phyloP scores from a whole-genome alignment of 35 echinoderm and acorn worm species.

The Lytechinus pictus region DNA sequence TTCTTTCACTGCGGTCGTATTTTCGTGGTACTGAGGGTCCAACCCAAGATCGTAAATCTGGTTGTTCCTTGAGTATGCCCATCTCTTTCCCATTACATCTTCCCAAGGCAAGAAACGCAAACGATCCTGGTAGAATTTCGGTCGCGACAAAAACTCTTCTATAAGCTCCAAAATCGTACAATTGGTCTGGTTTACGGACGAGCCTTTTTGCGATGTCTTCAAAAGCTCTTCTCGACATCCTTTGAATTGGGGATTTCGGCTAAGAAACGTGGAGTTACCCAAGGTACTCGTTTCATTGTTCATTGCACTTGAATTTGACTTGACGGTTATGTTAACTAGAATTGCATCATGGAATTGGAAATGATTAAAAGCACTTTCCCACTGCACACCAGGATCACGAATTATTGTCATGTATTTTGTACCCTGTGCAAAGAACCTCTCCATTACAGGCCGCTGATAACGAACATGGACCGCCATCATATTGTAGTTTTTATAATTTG shows the following conservation, averaged over 20 bases:
- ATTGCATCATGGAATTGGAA: neutral
- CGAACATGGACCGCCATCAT: conserved; percentile 25
- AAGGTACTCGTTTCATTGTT: neutral
- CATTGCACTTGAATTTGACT: neutral
- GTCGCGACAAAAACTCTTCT: neutral
- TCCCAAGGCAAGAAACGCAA: neutral
- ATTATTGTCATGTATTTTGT: conserved; percentile 47
- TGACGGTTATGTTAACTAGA: neutral
- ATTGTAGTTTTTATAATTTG: conserved; percentile 37
- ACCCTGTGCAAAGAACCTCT: neutral
- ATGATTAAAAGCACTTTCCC: conserved; percentile 21
- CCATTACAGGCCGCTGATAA: neutral
- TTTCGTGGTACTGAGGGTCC: neutral
- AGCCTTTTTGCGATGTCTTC: neutral
- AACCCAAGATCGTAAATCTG: neutral
- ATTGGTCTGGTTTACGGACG: neutral
- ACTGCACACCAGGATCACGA: conserved; percentile 30
- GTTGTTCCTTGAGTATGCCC: neutral
- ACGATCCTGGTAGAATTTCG: neutral
- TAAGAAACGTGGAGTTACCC: neutral
- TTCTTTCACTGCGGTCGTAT: conserved; percentile 12
- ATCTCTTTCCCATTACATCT: neutral
- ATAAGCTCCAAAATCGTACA: neutral
- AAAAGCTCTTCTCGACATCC: neutral
- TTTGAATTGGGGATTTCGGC: neutral